These are phyloP conservation scores for Coptotermes formosanus DNA, from an alignment of 1,140 invertebrate species.

Conservation along the genomic window DNA sequence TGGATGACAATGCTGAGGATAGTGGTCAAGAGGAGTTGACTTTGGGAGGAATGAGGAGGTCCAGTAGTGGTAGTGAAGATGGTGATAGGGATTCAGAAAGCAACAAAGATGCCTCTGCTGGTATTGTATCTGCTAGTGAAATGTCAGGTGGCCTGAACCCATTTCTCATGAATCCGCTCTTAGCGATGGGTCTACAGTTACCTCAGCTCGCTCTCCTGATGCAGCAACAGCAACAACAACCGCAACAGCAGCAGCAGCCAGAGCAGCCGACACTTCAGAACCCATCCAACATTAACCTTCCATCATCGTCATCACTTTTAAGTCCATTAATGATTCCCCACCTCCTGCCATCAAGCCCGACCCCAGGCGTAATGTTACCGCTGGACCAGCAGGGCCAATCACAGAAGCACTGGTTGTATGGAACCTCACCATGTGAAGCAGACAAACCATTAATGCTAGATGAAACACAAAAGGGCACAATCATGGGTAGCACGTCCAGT, in stretches of 20 bases:
- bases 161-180: constrained; percentile 27
- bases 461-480: constrained; percentile 22
- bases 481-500: constrained; percentile 21
- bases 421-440: not conserved
- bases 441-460: not conserved
- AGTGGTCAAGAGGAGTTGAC: constrained; percentile 5
- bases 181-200: constrained; percentile 30
- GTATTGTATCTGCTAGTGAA: not conserved
- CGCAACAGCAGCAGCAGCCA: constrained; percentile 28
- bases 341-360: not conserved
- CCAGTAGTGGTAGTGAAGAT: constrained; percentile 21
- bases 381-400: not conserved
- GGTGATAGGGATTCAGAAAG: constrained; percentile 14
- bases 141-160: not conserved
- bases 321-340: constrained; percentile 16
- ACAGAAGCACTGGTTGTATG: not conserved
- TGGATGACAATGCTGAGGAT: constrained; percentile 18
- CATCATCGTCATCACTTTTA: constrained; percentile 12
- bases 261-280: constrained; percentile 7
- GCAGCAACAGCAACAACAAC: constrained; percentile 30
- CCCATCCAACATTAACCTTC: constrained; percentile 4
- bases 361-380: constrained; percentile 4
- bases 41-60: not conserved
- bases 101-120: not conserved
- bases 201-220: constrained; percentile 30